These are phyloP conservation scores for Erithacus rubecula DNA, from an alignment of 2,797 vertebrate species.

Conservation along the genomic window DNA sequence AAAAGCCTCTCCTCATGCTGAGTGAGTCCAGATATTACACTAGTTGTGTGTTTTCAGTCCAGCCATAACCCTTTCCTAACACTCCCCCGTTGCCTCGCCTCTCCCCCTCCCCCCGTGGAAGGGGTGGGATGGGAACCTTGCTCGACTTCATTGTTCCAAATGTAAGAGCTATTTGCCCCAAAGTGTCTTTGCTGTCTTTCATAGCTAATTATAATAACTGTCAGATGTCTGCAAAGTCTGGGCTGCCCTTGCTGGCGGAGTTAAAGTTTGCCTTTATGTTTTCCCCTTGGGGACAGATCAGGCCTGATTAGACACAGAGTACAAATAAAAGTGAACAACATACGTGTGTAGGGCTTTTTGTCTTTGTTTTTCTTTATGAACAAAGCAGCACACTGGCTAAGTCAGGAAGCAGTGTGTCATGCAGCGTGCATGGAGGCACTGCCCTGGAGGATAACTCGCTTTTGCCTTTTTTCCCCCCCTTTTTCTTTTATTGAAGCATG, in stretches of 20 bases:
- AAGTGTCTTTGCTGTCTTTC: slow-evolving; percentile 71
- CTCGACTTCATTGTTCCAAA: slow-evolving; percentile 74
- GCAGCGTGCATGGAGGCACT: slow-evolving; percentile 53
- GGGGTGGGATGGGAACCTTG: slow-evolving; percentile 70
- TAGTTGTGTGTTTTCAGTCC: slow-evolving; percentile 22
- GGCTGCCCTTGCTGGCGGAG: slow-evolving; percentile 74
- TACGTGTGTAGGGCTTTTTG: slow-evolving; percentile 51
- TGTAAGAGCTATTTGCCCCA: slow-evolving; percentile 72
- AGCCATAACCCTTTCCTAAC: slow-evolving; percentile 11
- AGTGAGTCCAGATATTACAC: slow-evolving; percentile 20
- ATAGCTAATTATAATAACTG: slow-evolving; percentile 84
- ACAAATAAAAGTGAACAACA: slow-evolving; percentile 63
- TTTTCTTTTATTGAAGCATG: neutral
- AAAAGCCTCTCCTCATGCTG: slow-evolving; percentile 9
- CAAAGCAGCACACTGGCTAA: slow-evolving; percentile 71
- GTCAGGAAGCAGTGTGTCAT: slow-evolving; percentile 60
- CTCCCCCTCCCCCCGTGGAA: slow-evolving; percentile 61
- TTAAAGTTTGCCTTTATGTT: slow-evolving; percentile 83
- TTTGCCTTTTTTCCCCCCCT: neutral
- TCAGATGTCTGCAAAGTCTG: slow-evolving; percentile 82
- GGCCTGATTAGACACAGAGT: slow-evolving; percentile 65
- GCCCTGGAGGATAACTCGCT: slow-evolving; percentile 48
- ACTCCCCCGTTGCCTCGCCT: neutral
- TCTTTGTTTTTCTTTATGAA: slow-evolving; percentile 72
- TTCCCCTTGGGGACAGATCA: slow-evolving; percentile 66